Conservation (phyloP, 1,140 invertebrate genomes). For the Neodiprion virginianus region DNA sequence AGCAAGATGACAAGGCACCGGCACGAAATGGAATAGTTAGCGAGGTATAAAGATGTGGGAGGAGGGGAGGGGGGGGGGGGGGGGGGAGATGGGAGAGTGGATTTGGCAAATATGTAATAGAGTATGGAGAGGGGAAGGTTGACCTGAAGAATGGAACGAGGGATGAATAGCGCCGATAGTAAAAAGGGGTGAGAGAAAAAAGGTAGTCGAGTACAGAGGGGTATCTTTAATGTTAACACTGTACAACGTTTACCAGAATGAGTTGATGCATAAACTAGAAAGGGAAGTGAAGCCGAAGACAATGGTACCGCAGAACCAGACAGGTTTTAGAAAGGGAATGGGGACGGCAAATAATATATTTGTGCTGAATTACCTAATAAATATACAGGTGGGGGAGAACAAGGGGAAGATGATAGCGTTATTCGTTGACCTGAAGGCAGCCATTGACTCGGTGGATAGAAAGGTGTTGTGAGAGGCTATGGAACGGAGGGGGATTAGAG, state of each 20-base stretch:
- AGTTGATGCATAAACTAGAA: neutral
- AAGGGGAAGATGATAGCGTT: slow-evolving; percentile 9
- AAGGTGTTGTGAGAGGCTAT: slow-evolving; percentile 11
- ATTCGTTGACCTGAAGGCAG: slow-evolving; percentile 28
- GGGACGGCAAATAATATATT: slow-evolving; percentile 37
- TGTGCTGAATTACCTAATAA: slow-evolving; percentile 23
- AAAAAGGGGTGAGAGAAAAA: slow-evolving; percentile 9
- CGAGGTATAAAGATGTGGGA: neutral
- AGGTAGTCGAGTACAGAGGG: slow-evolving; percentile 18
- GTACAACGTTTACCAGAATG: neutral
- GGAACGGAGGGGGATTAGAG: slow-evolving; percentile 1
- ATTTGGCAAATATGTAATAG: too few species aligned
- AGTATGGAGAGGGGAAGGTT: too few species aligned
- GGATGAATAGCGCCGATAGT: neutral
- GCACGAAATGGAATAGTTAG: neutral
- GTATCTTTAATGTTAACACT: slow-evolving; percentile 16
- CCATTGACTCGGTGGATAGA: slow-evolving; percentile 26
- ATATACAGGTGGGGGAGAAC: slow-evolving; percentile 10
- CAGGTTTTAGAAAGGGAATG: slow-evolving; percentile 32
- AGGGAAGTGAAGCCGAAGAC: slow-evolving; percentile 23
- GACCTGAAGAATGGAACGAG: slow-evolving; percentile 3
- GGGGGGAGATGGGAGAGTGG: too few species aligned
- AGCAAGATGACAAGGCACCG: neutral
- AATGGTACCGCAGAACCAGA: slow-evolving; percentile 27
- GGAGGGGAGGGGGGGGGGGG: too few species aligned